phyloP scores from a whole-genome alignment of 2,888 invertebrate species.

The Cosmia trapezina region DNA sequence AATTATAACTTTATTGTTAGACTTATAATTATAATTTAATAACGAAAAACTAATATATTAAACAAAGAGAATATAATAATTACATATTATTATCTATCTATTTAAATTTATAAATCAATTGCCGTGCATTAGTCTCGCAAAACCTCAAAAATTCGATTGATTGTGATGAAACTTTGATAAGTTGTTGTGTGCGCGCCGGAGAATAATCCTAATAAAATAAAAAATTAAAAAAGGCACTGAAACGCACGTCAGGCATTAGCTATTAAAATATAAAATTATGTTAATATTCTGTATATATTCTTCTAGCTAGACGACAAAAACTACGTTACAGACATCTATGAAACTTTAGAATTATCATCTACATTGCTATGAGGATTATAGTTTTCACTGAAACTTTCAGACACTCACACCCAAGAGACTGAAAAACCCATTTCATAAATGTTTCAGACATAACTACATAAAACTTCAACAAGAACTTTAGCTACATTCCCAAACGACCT shows the following conservation, averaged over 20 bases:
- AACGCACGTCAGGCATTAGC: no score
- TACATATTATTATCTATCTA: no score
- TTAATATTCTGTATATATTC: neutral
- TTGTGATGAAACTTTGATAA: no score
- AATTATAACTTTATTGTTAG: neutral
- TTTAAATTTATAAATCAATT: no score
- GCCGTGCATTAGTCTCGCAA: no score
- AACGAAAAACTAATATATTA: neutral
- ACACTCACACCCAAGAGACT: slow-evolving; percentile 28
- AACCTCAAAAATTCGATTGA: no score
- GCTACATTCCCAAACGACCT: neutral
- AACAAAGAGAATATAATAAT: neutral
- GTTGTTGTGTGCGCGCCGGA: no score
- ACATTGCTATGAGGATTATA: slow-evolving; percentile 24
- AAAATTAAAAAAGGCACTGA: no score
- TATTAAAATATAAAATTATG: neutral
- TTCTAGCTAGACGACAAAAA: neutral
- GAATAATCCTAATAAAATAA: no score
- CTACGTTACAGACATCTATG: neutral
- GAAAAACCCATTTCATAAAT: slow-evolving; percentile 26
- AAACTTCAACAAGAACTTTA: slow-evolving; percentile 21
- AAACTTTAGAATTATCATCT: slow-evolving; percentile 21
- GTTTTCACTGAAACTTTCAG: slow-evolving; percentile 44
- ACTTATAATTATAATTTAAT: neutral
- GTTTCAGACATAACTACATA: slow-evolving; percentile 3